Evolutionary conservation across 2,797 vertebrate species (phyloP).

Genomic region (Atherinosoma microstoma): DNA sequence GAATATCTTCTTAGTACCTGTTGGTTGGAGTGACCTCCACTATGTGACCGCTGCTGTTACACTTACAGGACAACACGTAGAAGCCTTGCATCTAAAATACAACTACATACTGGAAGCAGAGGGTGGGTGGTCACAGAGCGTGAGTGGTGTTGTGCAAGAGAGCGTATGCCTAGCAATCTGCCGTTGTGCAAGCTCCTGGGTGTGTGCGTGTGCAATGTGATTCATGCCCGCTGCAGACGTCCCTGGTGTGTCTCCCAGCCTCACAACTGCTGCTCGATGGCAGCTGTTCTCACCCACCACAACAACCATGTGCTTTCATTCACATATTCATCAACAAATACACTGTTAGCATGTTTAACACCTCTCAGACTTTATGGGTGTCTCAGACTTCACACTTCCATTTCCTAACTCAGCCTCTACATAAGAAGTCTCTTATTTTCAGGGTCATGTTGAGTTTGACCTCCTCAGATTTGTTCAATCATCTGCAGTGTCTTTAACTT

Average conservation of each 20-base stretch:
- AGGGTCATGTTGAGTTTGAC: no score
- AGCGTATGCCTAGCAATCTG: conserved; percentile 24
- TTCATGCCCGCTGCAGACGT: conserved; percentile 17
- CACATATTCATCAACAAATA: not conserved
- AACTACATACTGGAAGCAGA: conserved; percentile 4
- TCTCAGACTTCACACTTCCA: not conserved
- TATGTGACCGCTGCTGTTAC: not conserved
- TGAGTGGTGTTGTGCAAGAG: not conserved
- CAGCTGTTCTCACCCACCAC: conserved; percentile 28
- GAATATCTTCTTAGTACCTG: no score
- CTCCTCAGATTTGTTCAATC: not conserved
- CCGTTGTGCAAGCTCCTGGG: not conserved
- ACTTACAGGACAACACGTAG: conserved; percentile 2
- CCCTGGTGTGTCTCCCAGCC: not conserved
- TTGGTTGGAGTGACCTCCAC: not conserved
- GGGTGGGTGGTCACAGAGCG: conserved; percentile 25
- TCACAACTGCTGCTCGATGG: conserved; percentile 18
- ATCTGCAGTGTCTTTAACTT: no score
- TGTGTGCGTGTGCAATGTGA: conserved; percentile 18
- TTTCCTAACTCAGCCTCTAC: not conserved
- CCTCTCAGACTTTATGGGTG: not conserved
- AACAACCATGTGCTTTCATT: conserved; percentile 5
- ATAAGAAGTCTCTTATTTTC: not conserved
- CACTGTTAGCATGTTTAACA: not conserved
- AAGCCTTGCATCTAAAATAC: conserved; percentile 4